Base-by-base conservation (phyloP, 2,888 invertebrate genomes). In the Orthonychiurus folsomi region DNA sequence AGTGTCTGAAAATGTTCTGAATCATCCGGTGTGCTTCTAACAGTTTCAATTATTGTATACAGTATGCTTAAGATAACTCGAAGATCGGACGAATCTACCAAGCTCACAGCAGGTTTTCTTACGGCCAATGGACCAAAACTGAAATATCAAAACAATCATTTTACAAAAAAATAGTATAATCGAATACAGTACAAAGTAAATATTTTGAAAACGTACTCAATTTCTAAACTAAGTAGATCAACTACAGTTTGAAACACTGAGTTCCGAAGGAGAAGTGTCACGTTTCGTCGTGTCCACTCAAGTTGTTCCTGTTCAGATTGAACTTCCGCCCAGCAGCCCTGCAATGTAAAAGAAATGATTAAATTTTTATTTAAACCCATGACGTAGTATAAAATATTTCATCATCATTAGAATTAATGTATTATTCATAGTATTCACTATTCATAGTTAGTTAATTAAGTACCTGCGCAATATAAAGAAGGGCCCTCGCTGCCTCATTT, bases 11-110 rank as follows among this genome's bases (percentile, higher is more conserved):
- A 75, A 26, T 65, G 72, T 60, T 76, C 75, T 21, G 75, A 74
- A 2, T 73, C 73, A 62, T 77, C 76, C 26, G 76, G 75, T 5
- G 73, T 71, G 21, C 70, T 71, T 70, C 94, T 83, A 81, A 96
- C 88, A 5, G 93, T 88, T 81, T 99, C 99, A 26, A 95, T 89
- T 74, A 99, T 91, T 60, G 92, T 89, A 77, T 96, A 99, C 61
- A 99, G 79, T 66, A 95, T 89, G 65, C 92, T 93, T 50, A 99
- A 80, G 70, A 97, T 91, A 2, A 94, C 87, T 73, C 97, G 84
- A 66, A 99, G 80, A 77, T 96, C 93, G 63, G 86, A 83, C 3
- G 96, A 96, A 79, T 97, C 97, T 9, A 88, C 89, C 69, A 93
- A 79, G 47, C 89, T 90, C 1, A 90, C 86, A 9, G 88, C 85